Evolutionary conservation across 2,888 invertebrate genomes (phyloP).

Genomic region (Tiphia femorata): DNA sequence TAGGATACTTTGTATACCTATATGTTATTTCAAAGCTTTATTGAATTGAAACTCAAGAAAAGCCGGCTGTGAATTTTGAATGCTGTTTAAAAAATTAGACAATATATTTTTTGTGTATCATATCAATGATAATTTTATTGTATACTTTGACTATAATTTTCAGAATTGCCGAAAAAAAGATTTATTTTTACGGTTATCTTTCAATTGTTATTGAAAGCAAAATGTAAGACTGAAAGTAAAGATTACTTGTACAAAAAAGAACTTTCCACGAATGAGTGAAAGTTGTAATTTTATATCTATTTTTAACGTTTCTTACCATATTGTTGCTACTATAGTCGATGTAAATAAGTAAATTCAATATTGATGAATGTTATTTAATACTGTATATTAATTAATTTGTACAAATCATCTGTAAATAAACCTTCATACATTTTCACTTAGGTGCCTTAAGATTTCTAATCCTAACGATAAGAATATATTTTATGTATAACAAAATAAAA

Average conservation of each 20-base stretch:
- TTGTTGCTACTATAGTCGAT: too few species aligned
- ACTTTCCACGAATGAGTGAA: background rate
- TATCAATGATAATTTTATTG: background rate
- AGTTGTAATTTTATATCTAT: background rate
- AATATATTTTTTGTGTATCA: background rate
- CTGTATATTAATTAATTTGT: slow-evolving; percentile 20
- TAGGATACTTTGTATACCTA: background rate
- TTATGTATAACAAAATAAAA: too few species aligned
- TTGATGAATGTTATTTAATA: slow-evolving; percentile 1
- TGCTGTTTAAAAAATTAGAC: background rate
- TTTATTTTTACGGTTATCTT: background rate
- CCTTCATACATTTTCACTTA: slow-evolving; percentile 8
- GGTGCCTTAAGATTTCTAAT: too few species aligned
- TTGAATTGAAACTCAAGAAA: background rate
- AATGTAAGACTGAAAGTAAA: slow-evolving; percentile 22
- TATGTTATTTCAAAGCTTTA: background rate
- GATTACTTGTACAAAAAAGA: background rate
- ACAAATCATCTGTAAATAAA: slow-evolving; percentile 24
- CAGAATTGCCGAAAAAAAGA: too few species aligned
- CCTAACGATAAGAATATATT: too few species aligned
- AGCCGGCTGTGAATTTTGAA: slow-evolving; percentile 18
- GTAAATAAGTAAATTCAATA: too few species aligned
- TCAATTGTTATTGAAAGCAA: background rate
- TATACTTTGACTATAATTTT: background rate
- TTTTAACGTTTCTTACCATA: too few species aligned